A percentile compares a stretch with the other conserved stretches of the same genome.
phyloP scores from a whole-genome alignment of 2,113 vertebrate genomes.

The Sander vitreus region DNA sequence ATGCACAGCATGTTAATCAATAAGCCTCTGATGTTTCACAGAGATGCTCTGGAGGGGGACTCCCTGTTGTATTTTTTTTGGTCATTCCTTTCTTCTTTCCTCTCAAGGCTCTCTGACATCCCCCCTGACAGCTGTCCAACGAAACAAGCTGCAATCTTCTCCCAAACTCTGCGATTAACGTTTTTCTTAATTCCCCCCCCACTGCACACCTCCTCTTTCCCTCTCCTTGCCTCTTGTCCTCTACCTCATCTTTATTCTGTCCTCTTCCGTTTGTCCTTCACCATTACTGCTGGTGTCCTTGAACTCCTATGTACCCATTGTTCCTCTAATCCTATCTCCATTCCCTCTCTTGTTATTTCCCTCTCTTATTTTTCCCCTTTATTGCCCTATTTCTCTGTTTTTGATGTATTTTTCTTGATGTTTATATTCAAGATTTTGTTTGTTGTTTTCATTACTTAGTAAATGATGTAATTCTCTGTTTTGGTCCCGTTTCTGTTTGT shows the following conservation, averaged over 20 bases:
- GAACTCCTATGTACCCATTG: slow-evolving; percentile 9
- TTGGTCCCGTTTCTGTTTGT: slow-evolving; percentile 20
- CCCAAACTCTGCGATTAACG: slow-evolving; percentile 14
- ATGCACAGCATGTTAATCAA: slow-evolving; percentile 66
- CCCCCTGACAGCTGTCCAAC: slow-evolving; percentile 38
- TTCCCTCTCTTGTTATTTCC: slow-evolving; percentile 12
- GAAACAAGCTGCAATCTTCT: slow-evolving; percentile 58
- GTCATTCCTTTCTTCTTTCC: slow-evolving; percentile 52
- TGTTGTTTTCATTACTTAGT: slow-evolving; percentile 18
- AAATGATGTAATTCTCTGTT: slow-evolving; percentile 31
- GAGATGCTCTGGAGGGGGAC: slow-evolving; percentile 46
- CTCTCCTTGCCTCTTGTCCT: slow-evolving; percentile 32
- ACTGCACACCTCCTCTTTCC: background rate
- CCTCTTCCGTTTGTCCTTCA: slow-evolving; percentile 36
- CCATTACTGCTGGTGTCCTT: slow-evolving; percentile 16
- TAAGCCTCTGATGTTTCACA: slow-evolving; percentile 58
- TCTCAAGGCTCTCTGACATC: slow-evolving; percentile 34
- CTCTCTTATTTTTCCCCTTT: background rate
- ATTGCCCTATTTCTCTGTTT: background rate
- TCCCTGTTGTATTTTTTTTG: slow-evolving; percentile 21
- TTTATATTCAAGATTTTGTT: background rate
- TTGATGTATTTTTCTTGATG: slow-evolving; percentile 8
- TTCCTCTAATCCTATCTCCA: background rate
- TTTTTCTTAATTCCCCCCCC: slow-evolving; percentile 2
- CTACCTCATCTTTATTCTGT: slow-evolving; percentile 33